phyloP scores from a whole-genome alignment of 2,113 vertebrate species.

The Gasterosteus nipponicus region DNA sequence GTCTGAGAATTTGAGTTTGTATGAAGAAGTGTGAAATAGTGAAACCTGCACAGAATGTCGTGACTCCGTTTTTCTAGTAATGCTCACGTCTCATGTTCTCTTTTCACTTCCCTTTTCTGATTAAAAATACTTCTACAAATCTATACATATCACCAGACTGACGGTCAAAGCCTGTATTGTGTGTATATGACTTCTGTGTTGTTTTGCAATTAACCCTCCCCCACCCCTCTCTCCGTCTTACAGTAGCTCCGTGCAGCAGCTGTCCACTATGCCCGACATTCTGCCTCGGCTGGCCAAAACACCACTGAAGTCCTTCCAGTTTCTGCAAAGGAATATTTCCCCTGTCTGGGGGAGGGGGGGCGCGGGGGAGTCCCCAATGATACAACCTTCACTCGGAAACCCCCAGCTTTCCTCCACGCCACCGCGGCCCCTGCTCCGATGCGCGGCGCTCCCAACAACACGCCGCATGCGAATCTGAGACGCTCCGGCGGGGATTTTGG shows the following conservation, averaged over 20 bases:
- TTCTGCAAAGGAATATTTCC: constrained; percentile 69
- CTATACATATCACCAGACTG: constrained; percentile 25
- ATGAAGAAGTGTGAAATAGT: constrained; percentile 15
- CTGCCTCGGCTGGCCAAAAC: constrained; percentile 74
- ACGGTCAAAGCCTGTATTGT: background rate
- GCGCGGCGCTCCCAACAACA: constrained; percentile 43
- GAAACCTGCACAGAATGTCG: constrained; percentile 37
- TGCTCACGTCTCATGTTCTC: background rate
- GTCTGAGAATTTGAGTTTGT: constrained; percentile 26
- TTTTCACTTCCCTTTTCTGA: constrained; percentile 62
- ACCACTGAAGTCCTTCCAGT: constrained; percentile 79
- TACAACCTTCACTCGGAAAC: constrained; percentile 60
- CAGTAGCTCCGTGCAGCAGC: constrained; percentile 74
- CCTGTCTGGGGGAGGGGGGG: constrained; percentile 62
- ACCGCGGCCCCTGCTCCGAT: constrained; percentile 18
- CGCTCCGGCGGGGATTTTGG: too few relatives aligned
- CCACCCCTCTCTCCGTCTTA: constrained; percentile 4
- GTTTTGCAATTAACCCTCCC: constrained; percentile 26
- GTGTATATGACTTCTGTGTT: constrained; percentile 31
- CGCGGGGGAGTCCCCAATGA: constrained; percentile 64
- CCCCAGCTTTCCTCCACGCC: constrained; percentile 8
- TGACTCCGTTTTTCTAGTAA: constrained; percentile 28
- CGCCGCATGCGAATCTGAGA: background rate
- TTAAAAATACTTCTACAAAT: constrained; percentile 15
- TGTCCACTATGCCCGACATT: constrained; percentile 76